Conservation (phyloP, 2,797 vertebrate genomes). For the Ctenopoma multispine region DNA sequence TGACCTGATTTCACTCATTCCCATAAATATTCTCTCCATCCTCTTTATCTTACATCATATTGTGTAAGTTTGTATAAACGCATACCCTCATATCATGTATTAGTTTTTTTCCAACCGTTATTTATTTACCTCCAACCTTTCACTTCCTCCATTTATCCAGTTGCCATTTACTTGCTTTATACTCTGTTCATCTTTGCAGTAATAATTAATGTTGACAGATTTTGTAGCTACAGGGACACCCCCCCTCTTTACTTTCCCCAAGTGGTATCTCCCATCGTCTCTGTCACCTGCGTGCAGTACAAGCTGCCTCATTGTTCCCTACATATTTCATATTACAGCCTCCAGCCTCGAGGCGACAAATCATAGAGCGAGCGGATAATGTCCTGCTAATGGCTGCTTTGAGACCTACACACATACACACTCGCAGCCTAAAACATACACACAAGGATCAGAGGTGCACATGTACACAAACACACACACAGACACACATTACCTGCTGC, state of each 20-base stretch:
- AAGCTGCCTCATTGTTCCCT: constrained; percentile 86
- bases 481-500: constrained; percentile 77
- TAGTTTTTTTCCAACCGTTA: not conserved
- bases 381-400: constrained; percentile 88
- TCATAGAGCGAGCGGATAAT: constrained; percentile 91
- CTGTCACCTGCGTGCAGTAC: constrained; percentile 74
- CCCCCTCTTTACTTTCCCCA: constrained; percentile 23
- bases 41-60: not conserved
- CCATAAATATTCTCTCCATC: not conserved
- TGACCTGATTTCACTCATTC: not conserved
- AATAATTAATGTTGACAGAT: constrained; percentile 63
- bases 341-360: constrained; percentile 82
- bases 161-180: constrained; percentile 30
- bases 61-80: constrained; percentile 1
- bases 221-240: constrained; percentile 26
- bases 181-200: constrained; percentile 33
- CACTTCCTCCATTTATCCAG: constrained; percentile 14
- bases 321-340: constrained; percentile 91
- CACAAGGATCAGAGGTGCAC: constrained; percentile 19
- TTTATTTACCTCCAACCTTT: constrained; percentile 10
- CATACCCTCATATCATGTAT: not conserved
- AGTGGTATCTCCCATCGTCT: constrained; percentile 53
- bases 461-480: constrained; percentile 41
- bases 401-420: constrained; percentile 52
- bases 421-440: constrained; percentile 27